Percentiles rank a stretch among this genome's conserved stretches.
phyloP scores from a whole-genome alignment of 2,113 vertebrate species.

The Tachuris rubrigastra region DNA sequence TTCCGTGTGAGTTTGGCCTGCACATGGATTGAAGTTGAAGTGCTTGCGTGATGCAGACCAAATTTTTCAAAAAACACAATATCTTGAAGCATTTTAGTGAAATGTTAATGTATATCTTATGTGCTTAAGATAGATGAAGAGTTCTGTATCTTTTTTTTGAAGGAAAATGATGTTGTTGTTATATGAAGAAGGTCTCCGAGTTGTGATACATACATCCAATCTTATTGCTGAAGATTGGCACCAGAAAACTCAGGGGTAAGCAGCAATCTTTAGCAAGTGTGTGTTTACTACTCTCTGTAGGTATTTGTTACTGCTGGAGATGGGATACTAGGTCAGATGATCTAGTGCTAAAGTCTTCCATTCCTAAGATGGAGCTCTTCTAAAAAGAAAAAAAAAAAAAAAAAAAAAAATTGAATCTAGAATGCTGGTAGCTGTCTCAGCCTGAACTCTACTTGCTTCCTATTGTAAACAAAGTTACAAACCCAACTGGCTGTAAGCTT shows the following conservation, averaged over 20 bases:
- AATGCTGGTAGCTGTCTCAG: not conserved
- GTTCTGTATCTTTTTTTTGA: not conserved
- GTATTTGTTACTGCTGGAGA: not conserved
- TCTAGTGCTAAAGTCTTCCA: not conserved
- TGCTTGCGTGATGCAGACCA: not conserved
- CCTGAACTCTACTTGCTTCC: not conserved
- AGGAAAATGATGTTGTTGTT: conserved; percentile 98
- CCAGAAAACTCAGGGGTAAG: conserved; percentile 97
- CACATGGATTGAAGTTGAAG: not conserved
- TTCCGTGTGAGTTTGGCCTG: not conserved
- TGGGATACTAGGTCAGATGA: not conserved
- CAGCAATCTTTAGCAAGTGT: not conserved
- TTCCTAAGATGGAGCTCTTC: not conserved
- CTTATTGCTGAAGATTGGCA: conserved; percentile 95
- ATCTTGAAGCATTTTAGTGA: not conserved
- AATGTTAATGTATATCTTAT: not conserved
- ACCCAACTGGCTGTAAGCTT: not conserved
- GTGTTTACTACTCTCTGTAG: not conserved
- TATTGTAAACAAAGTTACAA: not conserved
- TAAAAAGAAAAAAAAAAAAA: not conserved
- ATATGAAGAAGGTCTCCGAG: conserved; percentile 94
- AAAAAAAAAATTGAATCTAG: not conserved
- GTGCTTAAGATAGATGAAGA: not conserved
- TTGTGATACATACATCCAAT: conserved; percentile 94
- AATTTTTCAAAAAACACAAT: not conserved